Conservation (phyloP, 92 coral and sea anemone genomes). For the Heliopora coerulea region DNA sequence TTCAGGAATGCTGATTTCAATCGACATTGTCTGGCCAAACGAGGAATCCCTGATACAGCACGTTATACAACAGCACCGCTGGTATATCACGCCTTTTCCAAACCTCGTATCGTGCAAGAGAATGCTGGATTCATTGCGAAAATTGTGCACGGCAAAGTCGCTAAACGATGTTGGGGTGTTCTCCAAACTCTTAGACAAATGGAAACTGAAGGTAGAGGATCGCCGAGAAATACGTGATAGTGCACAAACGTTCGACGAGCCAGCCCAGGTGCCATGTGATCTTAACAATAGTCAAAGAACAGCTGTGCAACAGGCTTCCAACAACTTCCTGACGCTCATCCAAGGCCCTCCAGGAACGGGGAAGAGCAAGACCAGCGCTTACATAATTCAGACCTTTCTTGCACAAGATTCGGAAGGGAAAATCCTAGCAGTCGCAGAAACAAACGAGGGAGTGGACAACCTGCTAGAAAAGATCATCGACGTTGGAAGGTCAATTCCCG, state of each 20-base stretch:
- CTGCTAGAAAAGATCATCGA: slow-evolving; percentile 57
- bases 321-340: slow-evolving; percentile 56
- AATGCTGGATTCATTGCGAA: slow-evolving; percentile 48
- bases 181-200: slow-evolving; percentile 56
- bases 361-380: slow-evolving; percentile 77
- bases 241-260: not conserved
- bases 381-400: slow-evolving; percentile 54
- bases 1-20: slow-evolving; percentile 52
- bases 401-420: slow-evolving; percentile 24
- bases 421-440: slow-evolving; percentile 76
- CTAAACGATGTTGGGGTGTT: slow-evolving; percentile 32
- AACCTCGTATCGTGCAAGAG: slow-evolving; percentile 63
- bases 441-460: slow-evolving; percentile 91
- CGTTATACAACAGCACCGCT: slow-evolving; percentile 13
- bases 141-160: slow-evolving; percentile 38
- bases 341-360: slow-evolving; percentile 96
- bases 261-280: not conserved
- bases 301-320: slow-evolving; percentile 56
- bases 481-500: slow-evolving; percentile 37
- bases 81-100: slow-evolving; percentile 68
- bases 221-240: not conserved
- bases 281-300: slow-evolving; percentile 60
- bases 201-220: not conserved
- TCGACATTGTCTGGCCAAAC: slow-evolving; percentile 61
- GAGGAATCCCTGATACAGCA: not conserved